Conservation (phyloP, 2,888 invertebrate genomes). For the Calameuta filiformis region DNA sequence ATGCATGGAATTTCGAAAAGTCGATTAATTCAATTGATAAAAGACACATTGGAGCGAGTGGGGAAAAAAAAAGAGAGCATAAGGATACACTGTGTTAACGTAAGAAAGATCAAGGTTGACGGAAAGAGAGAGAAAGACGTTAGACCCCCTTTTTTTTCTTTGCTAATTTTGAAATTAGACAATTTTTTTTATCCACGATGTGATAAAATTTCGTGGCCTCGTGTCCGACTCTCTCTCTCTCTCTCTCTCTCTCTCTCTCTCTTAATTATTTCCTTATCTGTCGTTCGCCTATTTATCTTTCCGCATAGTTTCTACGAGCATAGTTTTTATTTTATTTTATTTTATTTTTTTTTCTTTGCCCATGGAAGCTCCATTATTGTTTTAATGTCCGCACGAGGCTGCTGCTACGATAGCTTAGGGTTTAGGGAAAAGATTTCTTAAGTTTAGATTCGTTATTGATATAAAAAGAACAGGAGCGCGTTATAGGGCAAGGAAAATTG, state of each 20-base stretch:
- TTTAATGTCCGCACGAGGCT: slow-evolving; percentile 36
- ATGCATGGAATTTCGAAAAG: neutral
- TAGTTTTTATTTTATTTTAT: neutral
- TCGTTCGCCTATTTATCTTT: neutral
- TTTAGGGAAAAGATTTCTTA: neutral
- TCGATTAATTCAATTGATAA: neutral
- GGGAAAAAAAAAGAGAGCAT: neutral
- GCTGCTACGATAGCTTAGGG: slow-evolving; percentile 29
- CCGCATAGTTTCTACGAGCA: neutral
- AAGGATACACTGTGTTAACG: neutral
- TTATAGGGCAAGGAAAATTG: neutral
- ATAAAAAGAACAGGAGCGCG: neutral
- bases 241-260: neutral
- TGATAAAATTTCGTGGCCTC: neutral
- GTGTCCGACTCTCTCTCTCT: neutral
- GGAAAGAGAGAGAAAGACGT: neutral
- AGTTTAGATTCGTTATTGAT: neutral
- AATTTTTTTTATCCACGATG: neutral
- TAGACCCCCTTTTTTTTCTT: neutral
- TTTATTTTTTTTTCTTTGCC: neutral
- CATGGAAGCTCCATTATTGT: slow-evolving; percentile 21
- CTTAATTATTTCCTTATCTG: neutral
- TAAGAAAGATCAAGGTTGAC: neutral
- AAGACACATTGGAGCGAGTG: slow-evolving; percentile 8
- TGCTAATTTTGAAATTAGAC: neutral